Conservation (phyloP, 2,797 vertebrate genomes). For the Neoniphon sammara region DNA sequence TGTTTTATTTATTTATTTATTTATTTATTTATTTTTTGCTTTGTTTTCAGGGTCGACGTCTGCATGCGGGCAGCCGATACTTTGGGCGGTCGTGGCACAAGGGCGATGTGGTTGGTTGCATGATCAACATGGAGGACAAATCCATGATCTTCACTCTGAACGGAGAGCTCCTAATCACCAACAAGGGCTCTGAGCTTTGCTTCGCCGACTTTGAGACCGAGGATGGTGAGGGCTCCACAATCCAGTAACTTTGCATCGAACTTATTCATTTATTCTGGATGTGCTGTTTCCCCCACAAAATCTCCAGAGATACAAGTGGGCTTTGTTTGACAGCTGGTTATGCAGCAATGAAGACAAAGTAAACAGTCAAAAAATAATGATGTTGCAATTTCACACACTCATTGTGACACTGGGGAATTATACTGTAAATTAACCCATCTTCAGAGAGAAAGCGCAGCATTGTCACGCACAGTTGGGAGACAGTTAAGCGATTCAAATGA, state of each 20-base stretch:
- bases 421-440: conserved; percentile 38
- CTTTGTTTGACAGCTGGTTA: conserved; percentile 26
- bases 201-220: conserved; percentile 97
- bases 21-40: not conserved
- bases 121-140: conserved; percentile 99
- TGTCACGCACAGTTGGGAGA: conserved; percentile 6
- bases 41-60: conserved; percentile 88
- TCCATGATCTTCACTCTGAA: conserved; percentile 99
- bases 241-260: conserved; percentile 4
- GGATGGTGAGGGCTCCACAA: conserved; percentile 87
- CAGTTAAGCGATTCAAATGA: conserved; percentile 9
- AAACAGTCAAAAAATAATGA: conserved; percentile 9
- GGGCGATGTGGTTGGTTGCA: conserved; percentile 96
- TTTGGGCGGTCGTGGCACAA: conserved; percentile 94
- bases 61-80: conserved; percentile 93
- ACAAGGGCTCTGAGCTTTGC: conserved; percentile 96
- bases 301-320: conserved; percentile 23
- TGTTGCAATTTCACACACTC: conserved; percentile 38
- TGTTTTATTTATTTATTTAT: no score
- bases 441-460: conserved; percentile 1
- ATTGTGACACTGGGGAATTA: conserved; percentile 21
- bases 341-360: conserved; percentile 11
- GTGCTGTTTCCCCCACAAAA: conserved; percentile 3
- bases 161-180: conserved; percentile 97
- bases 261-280: conserved; percentile 39